These are phyloP conservation scores for Pelecanus crispus DNA, from an alignment of 2,113 vertebrate genomes.

Conservation along the genomic window DNA sequence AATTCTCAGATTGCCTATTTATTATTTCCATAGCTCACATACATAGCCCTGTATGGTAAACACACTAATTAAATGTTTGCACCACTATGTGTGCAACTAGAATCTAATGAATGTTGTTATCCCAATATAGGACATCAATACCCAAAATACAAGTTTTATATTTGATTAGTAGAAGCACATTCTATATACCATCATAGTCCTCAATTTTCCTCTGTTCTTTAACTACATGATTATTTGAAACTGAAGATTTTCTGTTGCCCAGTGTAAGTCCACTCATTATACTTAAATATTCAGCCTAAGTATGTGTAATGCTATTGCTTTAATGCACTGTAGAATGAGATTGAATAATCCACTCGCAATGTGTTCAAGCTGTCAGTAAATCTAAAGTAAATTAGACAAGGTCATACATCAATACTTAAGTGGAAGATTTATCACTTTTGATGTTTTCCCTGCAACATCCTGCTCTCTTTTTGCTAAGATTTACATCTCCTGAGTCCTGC, in stretches of 20 bases:
- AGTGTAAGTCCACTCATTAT: background rate
- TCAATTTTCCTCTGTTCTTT: background rate
- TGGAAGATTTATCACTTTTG: background rate
- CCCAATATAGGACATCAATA: background rate
- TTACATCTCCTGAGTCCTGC: background rate
- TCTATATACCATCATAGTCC: background rate
- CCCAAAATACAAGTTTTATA: background rate
- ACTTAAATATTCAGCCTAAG: background rate
- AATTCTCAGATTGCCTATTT: background rate
- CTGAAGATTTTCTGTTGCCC: background rate
- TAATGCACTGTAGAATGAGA: background rate
- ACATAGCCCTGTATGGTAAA: background rate
- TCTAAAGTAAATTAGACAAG: slow-evolving; percentile 7
- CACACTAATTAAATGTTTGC: background rate
- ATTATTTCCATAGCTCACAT: background rate
- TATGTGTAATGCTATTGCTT: background rate
- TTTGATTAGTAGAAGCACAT: background rate
- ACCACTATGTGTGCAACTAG: background rate
- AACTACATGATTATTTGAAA: background rate
- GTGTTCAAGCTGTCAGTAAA: background rate
- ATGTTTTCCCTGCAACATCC: background rate
- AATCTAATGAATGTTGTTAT: background rate
- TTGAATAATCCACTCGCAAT: background rate
- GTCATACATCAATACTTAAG: background rate
- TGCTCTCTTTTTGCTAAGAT: background rate